Conservation (phyloP, 2,113 vertebrate genomes). For the Syrmaticus mikado region DNA sequence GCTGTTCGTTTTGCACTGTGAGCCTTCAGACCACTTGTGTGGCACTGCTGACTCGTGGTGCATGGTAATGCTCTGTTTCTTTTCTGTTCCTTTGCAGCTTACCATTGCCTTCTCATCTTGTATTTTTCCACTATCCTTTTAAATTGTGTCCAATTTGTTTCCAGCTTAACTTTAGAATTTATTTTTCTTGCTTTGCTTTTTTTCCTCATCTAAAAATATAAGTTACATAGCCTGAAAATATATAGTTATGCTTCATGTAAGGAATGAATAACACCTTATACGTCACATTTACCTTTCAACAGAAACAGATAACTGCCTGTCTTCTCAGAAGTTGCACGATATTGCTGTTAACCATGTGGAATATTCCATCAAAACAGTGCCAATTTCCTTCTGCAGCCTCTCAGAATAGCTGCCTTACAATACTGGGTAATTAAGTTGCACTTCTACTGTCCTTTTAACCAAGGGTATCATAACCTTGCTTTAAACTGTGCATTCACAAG, state of each 20-base stretch:
- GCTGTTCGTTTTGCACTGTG: neutral
- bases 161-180: neutral
- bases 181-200: neutral
- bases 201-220: slow-evolving; percentile 15
- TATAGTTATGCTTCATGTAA: neutral
- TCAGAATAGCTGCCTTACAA: neutral
- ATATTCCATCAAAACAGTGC: slow-evolving; percentile 28
- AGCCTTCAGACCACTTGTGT: neutral
- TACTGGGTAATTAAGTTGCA: slow-evolving; percentile 42
- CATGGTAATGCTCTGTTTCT: neutral
- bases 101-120: neutral
- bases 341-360: slow-evolving; percentile 3
- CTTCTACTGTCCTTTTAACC: slow-evolving; percentile 14
- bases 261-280: neutral
- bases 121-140: slow-evolving; percentile 37
- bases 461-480: slow-evolving; percentile 26
- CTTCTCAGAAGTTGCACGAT: slow-evolving; percentile 6
- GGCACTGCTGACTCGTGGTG: neutral
- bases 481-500: neutral
- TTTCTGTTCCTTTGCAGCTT: neutral
- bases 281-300: slow-evolving; percentile 28
- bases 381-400: slow-evolving; percentile 9
- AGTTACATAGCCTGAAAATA: slow-evolving; percentile 28
- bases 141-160: slow-evolving; percentile 28
- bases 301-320: slow-evolving; percentile 15